Conservation (phyloP, 2,113 vertebrate species). For the Collichthys lucidus region DNA sequence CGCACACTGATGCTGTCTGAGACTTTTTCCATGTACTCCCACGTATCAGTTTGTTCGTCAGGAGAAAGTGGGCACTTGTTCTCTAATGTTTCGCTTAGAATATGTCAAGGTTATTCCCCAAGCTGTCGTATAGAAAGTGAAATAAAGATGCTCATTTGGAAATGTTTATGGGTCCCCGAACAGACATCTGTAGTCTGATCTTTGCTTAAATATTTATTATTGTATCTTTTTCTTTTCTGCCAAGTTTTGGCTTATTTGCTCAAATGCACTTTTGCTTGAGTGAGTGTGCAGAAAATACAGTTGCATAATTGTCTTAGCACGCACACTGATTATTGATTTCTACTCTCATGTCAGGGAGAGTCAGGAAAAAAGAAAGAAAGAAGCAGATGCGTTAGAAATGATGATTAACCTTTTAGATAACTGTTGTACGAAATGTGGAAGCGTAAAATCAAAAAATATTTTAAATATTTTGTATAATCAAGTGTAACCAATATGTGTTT, state of each 20-base stretch:
- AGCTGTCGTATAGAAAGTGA: conserved; percentile 52
- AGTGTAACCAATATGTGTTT: not conserved
- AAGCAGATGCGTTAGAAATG: conserved; percentile 1
- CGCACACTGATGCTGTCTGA: conserved; percentile 70
- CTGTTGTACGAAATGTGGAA: not conserved
- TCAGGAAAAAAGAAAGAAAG: not conserved
- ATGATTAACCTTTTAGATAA: not conserved
- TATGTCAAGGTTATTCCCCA: conserved; percentile 61
- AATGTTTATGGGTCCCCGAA: not conserved
- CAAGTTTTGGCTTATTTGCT: not conserved
- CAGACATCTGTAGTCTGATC: not conserved
- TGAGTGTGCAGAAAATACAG: not conserved
- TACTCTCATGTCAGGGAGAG: conserved; percentile 41
- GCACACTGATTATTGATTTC: conserved; percentile 41
- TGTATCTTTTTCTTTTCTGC: not conserved
- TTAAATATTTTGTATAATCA: not conserved
- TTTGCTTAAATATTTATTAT: not conserved
- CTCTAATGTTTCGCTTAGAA: conserved; percentile 56
- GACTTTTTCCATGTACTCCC: conserved; percentile 77
- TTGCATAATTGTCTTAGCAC: conserved; percentile 27
- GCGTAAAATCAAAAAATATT: not conserved
- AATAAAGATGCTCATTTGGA: not conserved
- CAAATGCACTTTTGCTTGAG: not conserved
- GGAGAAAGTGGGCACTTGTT: conserved; percentile 72
- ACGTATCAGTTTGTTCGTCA: conserved; percentile 72